phyloP scores from a whole-genome alignment of 2,797 vertebrate species.

The Tolypeutes matacus region DNA sequence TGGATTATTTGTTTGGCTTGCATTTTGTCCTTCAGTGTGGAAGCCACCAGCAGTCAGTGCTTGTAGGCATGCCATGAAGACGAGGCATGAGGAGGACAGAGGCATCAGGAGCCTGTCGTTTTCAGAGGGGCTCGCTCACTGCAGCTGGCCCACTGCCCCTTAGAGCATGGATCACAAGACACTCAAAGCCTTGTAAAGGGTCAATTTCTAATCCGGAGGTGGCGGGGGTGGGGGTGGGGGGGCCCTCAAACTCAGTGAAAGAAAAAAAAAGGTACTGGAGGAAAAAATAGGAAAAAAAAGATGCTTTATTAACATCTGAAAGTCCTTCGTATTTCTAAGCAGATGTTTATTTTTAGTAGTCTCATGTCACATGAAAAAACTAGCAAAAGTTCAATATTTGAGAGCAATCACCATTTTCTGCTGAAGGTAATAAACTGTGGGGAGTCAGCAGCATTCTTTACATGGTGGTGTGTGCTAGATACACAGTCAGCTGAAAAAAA shows the following conservation, averaged over 20 bases:
- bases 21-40: conserved; percentile 86
- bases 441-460: neutral
- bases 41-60: conserved; percentile 84
- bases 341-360: conserved; percentile 38
- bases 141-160: conserved; percentile 71
- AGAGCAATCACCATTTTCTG: neutral
- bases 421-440: neutral
- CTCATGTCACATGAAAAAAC: neutral
- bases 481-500: neutral
- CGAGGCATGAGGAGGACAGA: conserved; percentile 78
- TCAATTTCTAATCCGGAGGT: conserved; percentile 44
- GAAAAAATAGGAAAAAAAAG: neutral
- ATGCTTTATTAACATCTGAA: conserved; percentile 3
- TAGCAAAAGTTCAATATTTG: neutral
- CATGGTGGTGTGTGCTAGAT: neutral
- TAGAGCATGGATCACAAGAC: conserved; percentile 71
- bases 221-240: neutral
- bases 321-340: neutral
- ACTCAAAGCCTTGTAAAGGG: conserved; percentile 79
- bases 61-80: conserved; percentile 76
- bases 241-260: conserved; percentile 71
- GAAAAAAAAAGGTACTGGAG: conserved; percentile 15
- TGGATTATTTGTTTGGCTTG: conserved; percentile 90
- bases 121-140: conserved; percentile 72
- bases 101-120: conserved; percentile 76